These are phyloP conservation scores for Semotilus atromaculatus DNA, from an alignment of 2,797 vertebrate genomes.

Conservation along the genomic window DNA sequence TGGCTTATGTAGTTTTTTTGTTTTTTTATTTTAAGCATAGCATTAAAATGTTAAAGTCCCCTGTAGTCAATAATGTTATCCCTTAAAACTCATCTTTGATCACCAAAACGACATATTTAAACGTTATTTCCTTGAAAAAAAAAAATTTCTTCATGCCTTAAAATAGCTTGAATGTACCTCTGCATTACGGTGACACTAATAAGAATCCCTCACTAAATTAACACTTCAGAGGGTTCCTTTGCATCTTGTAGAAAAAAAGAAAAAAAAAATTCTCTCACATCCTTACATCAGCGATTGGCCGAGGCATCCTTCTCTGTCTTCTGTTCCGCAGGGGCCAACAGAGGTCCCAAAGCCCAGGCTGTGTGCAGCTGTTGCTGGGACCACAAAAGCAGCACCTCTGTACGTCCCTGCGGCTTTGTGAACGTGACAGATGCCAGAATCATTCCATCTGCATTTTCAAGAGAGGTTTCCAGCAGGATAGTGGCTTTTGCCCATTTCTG, in stretches of 20 bases:
- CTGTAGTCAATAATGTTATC: too few species aligned
- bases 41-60: not conserved
- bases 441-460: conserved; percentile 25
- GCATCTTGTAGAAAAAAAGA: not conserved
- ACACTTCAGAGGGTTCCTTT: conserved; percentile 11
- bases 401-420: not conserved
- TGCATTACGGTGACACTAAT: conserved; percentile 21
- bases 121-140: too few species aligned
- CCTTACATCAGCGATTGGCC: not conserved
- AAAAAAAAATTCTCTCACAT: not conserved
- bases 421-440: conserved; percentile 19
- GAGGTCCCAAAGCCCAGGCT: conserved; percentile 33
- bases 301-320: conserved; percentile 29
- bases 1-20: too few species aligned
- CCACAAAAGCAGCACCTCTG: conserved; percentile 30
- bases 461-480: conserved; percentile 23
- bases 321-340: conserved; percentile 17
- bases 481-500: conserved; percentile 29
- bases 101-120: too few species aligned
- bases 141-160: too few species aligned
- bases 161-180: too few species aligned
- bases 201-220: conserved; percentile 27
- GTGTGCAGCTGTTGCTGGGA: conserved; percentile 40
- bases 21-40: not conserved
- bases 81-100: too few species aligned